Conservation (phyloP, 2,113 vertebrate genomes). For the Balaeniceps rex region DNA sequence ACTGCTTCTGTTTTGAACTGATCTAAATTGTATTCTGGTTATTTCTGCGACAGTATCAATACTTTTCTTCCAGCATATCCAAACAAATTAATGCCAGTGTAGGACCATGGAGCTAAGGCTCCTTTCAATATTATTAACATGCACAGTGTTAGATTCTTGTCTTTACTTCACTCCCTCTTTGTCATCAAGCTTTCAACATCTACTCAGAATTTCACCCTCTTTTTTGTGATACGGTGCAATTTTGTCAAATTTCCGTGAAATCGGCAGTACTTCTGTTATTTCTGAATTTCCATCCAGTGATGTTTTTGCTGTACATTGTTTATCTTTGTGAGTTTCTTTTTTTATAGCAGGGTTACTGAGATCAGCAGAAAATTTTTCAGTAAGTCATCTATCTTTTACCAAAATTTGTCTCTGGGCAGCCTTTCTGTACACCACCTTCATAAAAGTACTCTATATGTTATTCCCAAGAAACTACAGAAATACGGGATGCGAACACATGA, state of each 20-base stretch:
- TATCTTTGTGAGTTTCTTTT: not conserved
- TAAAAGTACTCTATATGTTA: not conserved
- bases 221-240: not conserved
- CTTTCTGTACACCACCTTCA: not conserved
- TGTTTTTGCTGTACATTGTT: not conserved
- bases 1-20: not conserved
- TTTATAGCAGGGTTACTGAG: not conserved
- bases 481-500: not conserved
- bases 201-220: not conserved
- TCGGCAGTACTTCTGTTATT: not conserved
- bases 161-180: not conserved
- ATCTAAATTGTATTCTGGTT: not conserved
- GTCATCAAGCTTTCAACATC: not conserved
- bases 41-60: not conserved
- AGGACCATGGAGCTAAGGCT: not conserved
- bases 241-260: not conserved
- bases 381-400: not conserved
- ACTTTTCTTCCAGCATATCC: not conserved
- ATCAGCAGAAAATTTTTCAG: not conserved
- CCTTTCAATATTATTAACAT: not conserved
- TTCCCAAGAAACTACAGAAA: not conserved
- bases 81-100: not conserved
- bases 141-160: not conserved
- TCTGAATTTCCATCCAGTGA: not conserved
- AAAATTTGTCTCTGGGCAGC: not conserved